Percentiles rank a stretch among this genome's conserved stretches.
These are phyloP conservation scores for Chrysocyon brachyurus DNA, from an alignment of 2,797 vertebrate genomes.

Conservation along the genomic window DNA sequence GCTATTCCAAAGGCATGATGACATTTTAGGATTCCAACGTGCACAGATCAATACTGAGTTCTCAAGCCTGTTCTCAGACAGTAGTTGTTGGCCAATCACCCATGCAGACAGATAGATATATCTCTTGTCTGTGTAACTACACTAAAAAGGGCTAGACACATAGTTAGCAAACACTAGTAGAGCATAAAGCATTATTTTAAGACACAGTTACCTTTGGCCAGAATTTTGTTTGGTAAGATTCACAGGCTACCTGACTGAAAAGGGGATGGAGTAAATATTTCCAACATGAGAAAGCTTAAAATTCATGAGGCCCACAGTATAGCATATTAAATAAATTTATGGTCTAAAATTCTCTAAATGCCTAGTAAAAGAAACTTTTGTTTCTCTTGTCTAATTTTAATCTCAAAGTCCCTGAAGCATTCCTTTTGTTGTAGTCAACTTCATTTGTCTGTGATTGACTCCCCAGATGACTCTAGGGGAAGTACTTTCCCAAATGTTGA, in stretches of 20 bases:
- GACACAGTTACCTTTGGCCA: background rate
- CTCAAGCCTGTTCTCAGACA: background rate
- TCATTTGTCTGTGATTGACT: background rate
- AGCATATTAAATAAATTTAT: background rate
- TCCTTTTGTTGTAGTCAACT: slow-evolving; percentile 24
- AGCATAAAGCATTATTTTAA: slow-evolving; percentile 42
- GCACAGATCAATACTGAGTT: background rate
- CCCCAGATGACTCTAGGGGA: background rate
- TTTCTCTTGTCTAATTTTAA: slow-evolving; percentile 36
- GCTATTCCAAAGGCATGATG: background rate
- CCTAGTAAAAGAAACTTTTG: background rate
- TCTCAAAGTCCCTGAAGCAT: slow-evolving; percentile 1
- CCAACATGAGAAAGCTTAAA: background rate
- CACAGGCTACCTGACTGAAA: slow-evolving; percentile 12
- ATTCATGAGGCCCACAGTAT: background rate
- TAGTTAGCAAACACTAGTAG: background rate
- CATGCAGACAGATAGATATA: background rate
- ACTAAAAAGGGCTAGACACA: slow-evolving; percentile 29
- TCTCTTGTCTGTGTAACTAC: background rate
- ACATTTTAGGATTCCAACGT: slow-evolving; percentile 4
- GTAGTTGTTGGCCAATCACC: background rate
- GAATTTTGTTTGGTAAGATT: slow-evolving; percentile 50
- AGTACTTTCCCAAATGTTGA: slow-evolving; percentile 44
- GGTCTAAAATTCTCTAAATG: background rate
- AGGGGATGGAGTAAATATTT: background rate